Evolutionary conservation across 2,888 invertebrate genomes (phyloP).

Genomic region (Bellardia bayeri): DNA sequence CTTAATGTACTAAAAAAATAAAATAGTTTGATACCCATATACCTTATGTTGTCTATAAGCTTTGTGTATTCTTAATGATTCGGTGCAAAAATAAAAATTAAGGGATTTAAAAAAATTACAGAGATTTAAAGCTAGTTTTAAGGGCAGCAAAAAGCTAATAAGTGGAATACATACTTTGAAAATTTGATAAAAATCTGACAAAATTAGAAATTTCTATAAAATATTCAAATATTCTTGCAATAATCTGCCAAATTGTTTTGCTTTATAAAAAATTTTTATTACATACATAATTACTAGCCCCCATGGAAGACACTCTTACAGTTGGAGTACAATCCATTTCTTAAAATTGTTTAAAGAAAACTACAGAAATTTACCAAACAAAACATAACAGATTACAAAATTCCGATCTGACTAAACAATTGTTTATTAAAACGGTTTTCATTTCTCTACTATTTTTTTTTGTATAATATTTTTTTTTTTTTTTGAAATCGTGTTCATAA

Average conservation of each 20-base stretch:
- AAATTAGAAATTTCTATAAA: too few relatives aligned
- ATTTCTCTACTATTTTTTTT: constrained; percentile 6
- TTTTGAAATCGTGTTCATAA: constrained; percentile 56
- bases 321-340: not conserved
- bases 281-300: too few relatives aligned
- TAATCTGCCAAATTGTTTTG: too few relatives aligned
- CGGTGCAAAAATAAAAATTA: constrained; percentile 24
- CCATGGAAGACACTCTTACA: constrained; percentile 2
- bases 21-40: constrained; percentile 31
- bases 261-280: too few relatives aligned
- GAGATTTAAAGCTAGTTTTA: not conserved
- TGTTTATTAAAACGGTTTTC: constrained; percentile 39
- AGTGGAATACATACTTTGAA: not conserved
- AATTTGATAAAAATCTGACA: not conserved
- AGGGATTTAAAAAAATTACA: not conserved
- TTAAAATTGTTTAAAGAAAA: not conserved
- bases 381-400: constrained; percentile 18
- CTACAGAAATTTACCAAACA: constrained; percentile 9
- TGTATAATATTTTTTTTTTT: not conserved
- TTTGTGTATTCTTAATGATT: constrained; percentile 9
- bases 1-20: too few relatives aligned
- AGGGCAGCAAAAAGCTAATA: not conserved
- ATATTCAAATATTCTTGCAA: too few relatives aligned
- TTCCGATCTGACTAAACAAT: constrained; percentile 22
- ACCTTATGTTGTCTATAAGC: not conserved